A percentile compares a stretch with the other conserved stretches of the same genome.
phyloP scores from a whole-genome alignment of 1,140 invertebrate genomes.

The Tribolium madens region DNA sequence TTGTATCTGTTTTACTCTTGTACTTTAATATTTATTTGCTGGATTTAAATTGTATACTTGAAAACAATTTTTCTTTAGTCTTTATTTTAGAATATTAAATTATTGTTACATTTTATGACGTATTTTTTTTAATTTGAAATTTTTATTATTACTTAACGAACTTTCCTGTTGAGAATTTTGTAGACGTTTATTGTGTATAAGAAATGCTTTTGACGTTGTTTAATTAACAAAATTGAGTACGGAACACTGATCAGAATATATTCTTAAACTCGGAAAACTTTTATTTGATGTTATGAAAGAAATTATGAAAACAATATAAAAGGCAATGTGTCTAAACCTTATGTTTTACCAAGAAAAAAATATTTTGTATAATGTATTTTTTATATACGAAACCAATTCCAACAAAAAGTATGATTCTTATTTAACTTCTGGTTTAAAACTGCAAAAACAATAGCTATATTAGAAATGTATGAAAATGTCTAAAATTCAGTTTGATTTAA shows the following conservation, averaged over 20 bases:
- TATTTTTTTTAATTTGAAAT: neutral
- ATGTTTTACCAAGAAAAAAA: neutral
- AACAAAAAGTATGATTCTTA: neutral
- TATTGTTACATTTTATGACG: too few relatives aligned
- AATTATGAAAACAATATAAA: neutral
- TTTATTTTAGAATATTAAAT: too few relatives aligned
- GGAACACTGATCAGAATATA: constrained; percentile 9
- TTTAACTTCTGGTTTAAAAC: neutral
- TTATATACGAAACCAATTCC: neutral
- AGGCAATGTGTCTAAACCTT: neutral
- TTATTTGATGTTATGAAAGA: constrained; percentile 26
- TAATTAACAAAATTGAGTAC: constrained; percentile 5
- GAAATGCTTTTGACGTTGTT: constrained; percentile 15
- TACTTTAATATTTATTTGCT: neutral
- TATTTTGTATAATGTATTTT: neutral
- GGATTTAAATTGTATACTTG: neutral
- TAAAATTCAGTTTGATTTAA: too few relatives aligned
- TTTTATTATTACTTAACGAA: neutral
- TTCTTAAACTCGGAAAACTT: constrained; percentile 11
- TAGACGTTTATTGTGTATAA: neutral
- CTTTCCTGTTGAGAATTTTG: neutral
- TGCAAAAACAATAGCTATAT: neutral
- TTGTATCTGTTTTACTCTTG: neutral
- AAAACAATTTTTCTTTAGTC: neutral
- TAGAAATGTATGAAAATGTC: too few relatives aligned